Evolutionary conservation across 2,888 invertebrate species (phyloP).

Genomic region (Vesta saturnalis): DNA sequence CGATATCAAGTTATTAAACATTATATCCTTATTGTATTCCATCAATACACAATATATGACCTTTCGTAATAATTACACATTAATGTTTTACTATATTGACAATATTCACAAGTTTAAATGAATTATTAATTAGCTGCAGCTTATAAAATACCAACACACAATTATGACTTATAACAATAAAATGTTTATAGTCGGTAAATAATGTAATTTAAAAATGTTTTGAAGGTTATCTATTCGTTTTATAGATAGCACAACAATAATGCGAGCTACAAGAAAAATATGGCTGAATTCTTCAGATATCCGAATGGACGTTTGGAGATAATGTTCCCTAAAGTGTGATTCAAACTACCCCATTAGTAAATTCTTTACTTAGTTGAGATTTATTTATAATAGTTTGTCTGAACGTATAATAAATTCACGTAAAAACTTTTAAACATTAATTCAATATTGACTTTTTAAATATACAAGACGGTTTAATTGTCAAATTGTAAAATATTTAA

Average conservation of each 20-base stretch:
- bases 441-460: neutral
- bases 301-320: slow-evolving; percentile 31
- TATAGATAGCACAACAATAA: slow-evolving; percentile 30
- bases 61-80: slow-evolving; percentile 22
- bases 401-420: slow-evolving; percentile 9
- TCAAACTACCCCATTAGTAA: slow-evolving; percentile 40
- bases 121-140: slow-evolving; percentile 25
- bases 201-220: slow-evolving; percentile 19
- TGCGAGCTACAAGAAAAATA: slow-evolving; percentile 24
- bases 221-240: slow-evolving; percentile 34
- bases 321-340: slow-evolving; percentile 34
- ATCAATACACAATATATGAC: neutral
- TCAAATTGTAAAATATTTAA: slow-evolving; percentile 10
- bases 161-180: slow-evolving; percentile 25
- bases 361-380: slow-evolving; percentile 32
- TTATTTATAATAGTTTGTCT: neutral
- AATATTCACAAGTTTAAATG: slow-evolving; percentile 21
- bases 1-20: neutral
- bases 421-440: neutral
- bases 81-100: slow-evolving; percentile 23
- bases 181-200: slow-evolving; percentile 25
- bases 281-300: slow-evolving; percentile 37
- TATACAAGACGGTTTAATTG: slow-evolving; percentile 4
- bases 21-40: too few relatives aligned
- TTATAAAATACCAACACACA: neutral